phyloP scores from a whole-genome alignment of 2,113 vertebrate species.

The Lucifuga dentata region DNA sequence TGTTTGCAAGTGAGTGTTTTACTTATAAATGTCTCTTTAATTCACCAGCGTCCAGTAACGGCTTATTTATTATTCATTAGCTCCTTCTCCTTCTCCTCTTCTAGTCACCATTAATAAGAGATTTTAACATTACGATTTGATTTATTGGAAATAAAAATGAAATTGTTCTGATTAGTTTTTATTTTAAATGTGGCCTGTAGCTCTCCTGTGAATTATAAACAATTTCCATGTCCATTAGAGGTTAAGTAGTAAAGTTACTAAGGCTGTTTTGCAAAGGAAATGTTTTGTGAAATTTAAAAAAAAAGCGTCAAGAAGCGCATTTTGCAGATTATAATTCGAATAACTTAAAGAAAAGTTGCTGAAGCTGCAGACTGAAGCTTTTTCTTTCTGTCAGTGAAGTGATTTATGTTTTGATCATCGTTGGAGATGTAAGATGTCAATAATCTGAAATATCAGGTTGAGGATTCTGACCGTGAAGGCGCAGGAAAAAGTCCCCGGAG shows the following conservation, averaged over 20 bases:
- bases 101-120: background rate
- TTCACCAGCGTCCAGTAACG: conserved; percentile 30
- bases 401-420: conserved; percentile 20
- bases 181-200: background rate
- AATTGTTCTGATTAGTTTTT: background rate
- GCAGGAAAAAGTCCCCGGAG: conserved; percentile 59
- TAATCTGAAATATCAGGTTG: conserved; percentile 31
- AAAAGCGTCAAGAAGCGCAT: background rate
- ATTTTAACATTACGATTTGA: background rate
- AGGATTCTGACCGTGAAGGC: conserved; percentile 5
- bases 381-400: background rate
- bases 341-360: background rate
- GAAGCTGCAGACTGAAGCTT: background rate
- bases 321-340: background rate
- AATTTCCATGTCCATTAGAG: background rate
- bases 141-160: conserved; percentile 19
- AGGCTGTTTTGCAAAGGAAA: background rate
- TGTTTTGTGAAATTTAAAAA: background rate
- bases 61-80: conserved; percentile 37
- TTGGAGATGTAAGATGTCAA: background rate
- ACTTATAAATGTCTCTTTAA: conserved; percentile 31
- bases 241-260: background rate
- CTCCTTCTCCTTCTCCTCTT: conserved; percentile 4
- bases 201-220: background rate
- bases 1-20: conserved; percentile 9